These are phyloP conservation scores for Microtus richardsoni DNA, from an alignment of 2,113 vertebrate species.

Conservation along the genomic window DNA sequence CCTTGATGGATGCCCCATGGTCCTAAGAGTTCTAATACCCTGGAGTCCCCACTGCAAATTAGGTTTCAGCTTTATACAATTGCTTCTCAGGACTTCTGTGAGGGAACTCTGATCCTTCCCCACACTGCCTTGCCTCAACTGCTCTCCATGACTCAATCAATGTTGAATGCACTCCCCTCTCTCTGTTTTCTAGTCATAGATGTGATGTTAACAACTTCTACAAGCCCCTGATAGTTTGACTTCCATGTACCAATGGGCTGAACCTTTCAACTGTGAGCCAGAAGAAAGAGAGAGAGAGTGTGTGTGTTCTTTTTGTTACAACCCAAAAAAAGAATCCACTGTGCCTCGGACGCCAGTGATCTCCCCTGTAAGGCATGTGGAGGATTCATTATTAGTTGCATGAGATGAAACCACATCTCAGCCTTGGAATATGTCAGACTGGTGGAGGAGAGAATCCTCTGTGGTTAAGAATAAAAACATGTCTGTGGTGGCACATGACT, in stretches of 20 bases:
- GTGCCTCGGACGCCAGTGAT: neutral
- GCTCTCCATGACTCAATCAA: neutral
- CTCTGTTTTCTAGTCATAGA: neutral
- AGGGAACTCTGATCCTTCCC: too few relatives aligned
- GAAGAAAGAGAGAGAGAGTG: neutral
- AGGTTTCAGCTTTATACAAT: neutral
- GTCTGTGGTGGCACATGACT: neutral
- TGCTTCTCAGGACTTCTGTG: neutral
- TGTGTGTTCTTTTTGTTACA: constrained; percentile 48
- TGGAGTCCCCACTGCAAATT: neutral
- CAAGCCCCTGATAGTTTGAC: too few relatives aligned
- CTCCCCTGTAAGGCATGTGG: neutral
- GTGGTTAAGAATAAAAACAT: constrained; percentile 19
- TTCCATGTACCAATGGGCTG: neutral
- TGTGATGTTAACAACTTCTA: neutral
- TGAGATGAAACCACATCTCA: neutral
- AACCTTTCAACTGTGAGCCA: neutral
- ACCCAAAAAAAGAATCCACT: neutral
- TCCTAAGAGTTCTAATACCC: neutral
- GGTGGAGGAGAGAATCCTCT: neutral
- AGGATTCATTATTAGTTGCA: neutral
- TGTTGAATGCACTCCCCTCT: too few relatives aligned
- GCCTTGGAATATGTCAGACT: neutral
- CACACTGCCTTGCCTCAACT: neutral
- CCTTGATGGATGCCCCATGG: neutral